Base-by-base conservation (phyloP, 2,113 vertebrate genomes). In the Trochalopteron elliotii region DNA sequence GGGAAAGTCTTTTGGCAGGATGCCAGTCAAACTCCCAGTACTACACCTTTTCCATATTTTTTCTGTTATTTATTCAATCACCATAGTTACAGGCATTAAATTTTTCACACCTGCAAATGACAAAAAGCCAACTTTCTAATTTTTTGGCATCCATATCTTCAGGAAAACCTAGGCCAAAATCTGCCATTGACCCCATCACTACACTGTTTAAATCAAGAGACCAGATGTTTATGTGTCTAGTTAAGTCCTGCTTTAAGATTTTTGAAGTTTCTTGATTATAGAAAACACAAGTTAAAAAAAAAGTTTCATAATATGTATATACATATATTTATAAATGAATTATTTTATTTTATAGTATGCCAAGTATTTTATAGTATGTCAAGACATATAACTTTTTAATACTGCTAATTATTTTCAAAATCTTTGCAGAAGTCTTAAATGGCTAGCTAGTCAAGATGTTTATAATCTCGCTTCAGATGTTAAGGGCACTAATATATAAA, bases 31-130 rank as follows among this genome's bases (percentile, higher is more conserved):
- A 83, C n/a, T 94, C 92, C 72, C 93, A 83, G 70, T 79, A 47
- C 76, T 57, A 39, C 14, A 52, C 5, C 64, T 94, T 88, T 85
- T 55, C 68, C 47, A 56, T 28, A 39, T 68, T 96, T 69, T 83
- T 87, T 89, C 42, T 96, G 23, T 59, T 94, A 82, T 95, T 98
- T 97, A 91, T 95, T 95, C 33, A 83, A 65, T 97, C 87, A 84
- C 95, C 72, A 96, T 96, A 94, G 78, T 56, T 94, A 92, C 87
- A 71, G 23, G 15, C 16, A 49, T 93, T 87, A 83, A 96, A 95
- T 28, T 59, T 70, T 97, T 97, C 60, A 52, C 96, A 97, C 97
- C 88, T 97, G 94, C 55, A 94, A 68, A 70, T 82, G 60, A 94
- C 20, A 93, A 95, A 56, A 97, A 89, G 42, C 60, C 89, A 95